Conservation (phyloP, 2,888 invertebrate species). For the Alloplasta piceator region DNA sequence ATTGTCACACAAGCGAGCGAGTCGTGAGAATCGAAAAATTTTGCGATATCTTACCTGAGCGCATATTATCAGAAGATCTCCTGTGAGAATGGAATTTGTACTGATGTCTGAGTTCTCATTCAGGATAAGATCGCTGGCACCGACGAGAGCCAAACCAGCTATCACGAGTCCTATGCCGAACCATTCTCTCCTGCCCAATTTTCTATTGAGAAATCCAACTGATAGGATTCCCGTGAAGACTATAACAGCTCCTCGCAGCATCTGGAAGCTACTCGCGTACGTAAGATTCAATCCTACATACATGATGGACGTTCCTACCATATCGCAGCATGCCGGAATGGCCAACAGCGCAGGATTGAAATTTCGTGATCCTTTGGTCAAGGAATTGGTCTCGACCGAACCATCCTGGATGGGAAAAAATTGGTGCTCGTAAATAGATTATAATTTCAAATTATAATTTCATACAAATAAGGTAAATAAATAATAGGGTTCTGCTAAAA, state of each 20-base stretch:
- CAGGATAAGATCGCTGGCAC: slow-evolving; percentile 88
- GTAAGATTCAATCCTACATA: slow-evolving; percentile 96
- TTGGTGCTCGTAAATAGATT: neutral
- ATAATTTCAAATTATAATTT: neutral
- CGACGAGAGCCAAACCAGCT: slow-evolving; percentile 89
- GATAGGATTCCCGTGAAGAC: slow-evolving; percentile 95
- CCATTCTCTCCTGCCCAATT: slow-evolving; percentile 89
- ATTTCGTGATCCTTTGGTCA: slow-evolving; percentile 89
- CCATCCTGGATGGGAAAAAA: slow-evolving; percentile 71
- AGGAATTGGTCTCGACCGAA: slow-evolving; percentile 83
- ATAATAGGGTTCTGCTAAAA: too few relatives aligned
- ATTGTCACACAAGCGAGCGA: slow-evolving; percentile 24
- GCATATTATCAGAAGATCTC: slow-evolving; percentile 89
- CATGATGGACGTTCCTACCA: slow-evolving; percentile 94
- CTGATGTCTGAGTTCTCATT: slow-evolving; percentile 81
- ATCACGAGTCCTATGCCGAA: slow-evolving; percentile 90
- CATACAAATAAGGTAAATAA: neutral
- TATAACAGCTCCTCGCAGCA: slow-evolving; percentile 96
- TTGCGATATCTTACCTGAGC: slow-evolving; percentile 84
- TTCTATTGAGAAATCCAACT: slow-evolving; percentile 90
- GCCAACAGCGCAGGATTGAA: slow-evolving; percentile 93
- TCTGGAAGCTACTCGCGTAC: slow-evolving; percentile 97
- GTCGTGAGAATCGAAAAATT: neutral
- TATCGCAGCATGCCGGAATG: slow-evolving; percentile 95
- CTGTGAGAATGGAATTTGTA: slow-evolving; percentile 91